Conservation (phyloP, 2,797 vertebrate species). For the Falco cherrug region DNA sequence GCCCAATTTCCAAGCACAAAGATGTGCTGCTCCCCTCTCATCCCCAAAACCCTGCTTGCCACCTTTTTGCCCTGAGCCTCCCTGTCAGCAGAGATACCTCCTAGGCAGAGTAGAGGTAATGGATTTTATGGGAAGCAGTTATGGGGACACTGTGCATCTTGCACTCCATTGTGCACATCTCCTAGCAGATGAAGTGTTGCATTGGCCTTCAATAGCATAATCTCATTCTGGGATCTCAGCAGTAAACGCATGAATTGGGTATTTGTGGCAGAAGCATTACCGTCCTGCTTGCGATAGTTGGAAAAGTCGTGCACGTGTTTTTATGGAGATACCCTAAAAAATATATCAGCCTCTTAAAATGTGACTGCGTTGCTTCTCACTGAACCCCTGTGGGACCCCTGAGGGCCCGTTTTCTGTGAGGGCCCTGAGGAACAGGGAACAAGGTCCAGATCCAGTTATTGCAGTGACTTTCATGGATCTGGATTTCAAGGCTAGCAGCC, state of each 20-base stretch:
- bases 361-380: neutral
- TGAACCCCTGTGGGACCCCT: neutral
- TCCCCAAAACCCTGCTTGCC: neutral
- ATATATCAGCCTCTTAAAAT: neutral
- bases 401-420: neutral
- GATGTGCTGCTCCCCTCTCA: neutral
- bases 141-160: neutral
- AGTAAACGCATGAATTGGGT: neutral
- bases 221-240: neutral
- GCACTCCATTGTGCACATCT: accelerated
- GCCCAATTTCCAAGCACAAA: neutral
- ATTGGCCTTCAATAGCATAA: neutral
- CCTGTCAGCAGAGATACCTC: neutral
- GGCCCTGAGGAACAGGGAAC: neutral
- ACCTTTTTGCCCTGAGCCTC: neutral
- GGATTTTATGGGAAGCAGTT: neutral
- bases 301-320: neutral
- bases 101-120: neutral
- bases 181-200: neutral
- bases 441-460: neutral
- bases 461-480: neutral
- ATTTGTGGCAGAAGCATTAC: neutral
- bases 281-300: neutral
- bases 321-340: neutral
- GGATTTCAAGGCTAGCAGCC: neutral